Base-by-base conservation (phyloP, 2,797 vertebrate genomes). In the Parotocinclus haroldoi region DNA sequence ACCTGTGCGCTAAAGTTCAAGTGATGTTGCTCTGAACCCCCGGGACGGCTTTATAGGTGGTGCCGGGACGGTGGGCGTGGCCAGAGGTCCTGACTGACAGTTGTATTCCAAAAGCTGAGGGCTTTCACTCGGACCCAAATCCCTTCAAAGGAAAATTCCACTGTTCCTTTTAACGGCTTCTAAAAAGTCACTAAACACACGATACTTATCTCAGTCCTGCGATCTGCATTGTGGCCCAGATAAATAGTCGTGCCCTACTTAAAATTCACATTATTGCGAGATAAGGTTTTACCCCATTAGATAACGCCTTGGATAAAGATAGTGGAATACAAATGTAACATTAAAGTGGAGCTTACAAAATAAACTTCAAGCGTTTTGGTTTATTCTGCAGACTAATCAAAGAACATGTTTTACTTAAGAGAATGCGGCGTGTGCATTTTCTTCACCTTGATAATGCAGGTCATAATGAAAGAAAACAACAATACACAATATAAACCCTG, bases 121-220 rank as follows among this genome's bases (percentile, higher is more conserved):
- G 84, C 85, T 88, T 89, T 89, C 86, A 84, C 87, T 84, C 73
- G 65, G 58, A 68, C 56, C 75, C 85, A 91, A 92, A 90, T 89
- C 89, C 88, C 87, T 91, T 88, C 90, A 91, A 92, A 88, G 69
- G 58, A 76, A 81, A 69, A 55, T 81, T 85, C 84, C 73, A 84
- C 87, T 89, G 85, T 89, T 89, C 87, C 84, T 89, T 89, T 90
- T 85, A 83, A 78, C 81, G 82, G 72, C 78, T 70, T 79, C 51
- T 76, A 55, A 81, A 51, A 81, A 84, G 72, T 68, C 74, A 75
- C 80, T 80, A 67, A 83, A 85, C 66, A 69, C 74, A 68, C 19
- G 57, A 76, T 75, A 64, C 79, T 84, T 70, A 79, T 65, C 78
- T 71, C 72, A 37, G 10, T 75, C 56, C 68, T 64, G 70, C 51